phyloP scores from a whole-genome alignment of 2,888 invertebrate species.

The Caprella mutica region DNA sequence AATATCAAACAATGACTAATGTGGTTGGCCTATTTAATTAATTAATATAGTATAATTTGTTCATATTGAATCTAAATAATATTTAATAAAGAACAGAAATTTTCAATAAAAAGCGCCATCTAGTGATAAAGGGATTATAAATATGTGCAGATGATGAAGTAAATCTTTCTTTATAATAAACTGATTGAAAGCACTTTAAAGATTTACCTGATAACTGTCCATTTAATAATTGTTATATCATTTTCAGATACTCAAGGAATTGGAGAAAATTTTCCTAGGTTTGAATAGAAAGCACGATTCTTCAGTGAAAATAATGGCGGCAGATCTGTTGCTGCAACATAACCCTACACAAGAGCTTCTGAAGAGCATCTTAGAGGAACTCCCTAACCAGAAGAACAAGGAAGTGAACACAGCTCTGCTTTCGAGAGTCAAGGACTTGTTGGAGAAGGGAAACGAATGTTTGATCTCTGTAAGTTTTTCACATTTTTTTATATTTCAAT shows the following conservation, averaged over 20 bases:
- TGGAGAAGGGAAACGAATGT: slow-evolving; percentile 23
- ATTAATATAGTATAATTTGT: no score
- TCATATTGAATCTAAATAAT: no score
- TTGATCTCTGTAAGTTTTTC: no score
- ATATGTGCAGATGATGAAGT: no score
- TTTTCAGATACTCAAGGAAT: slow-evolving; percentile 15
- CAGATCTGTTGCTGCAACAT: slow-evolving; percentile 56
- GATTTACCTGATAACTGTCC: neutral
- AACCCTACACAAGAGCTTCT: slow-evolving; percentile 49
- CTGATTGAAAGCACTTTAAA: neutral
- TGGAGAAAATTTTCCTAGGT: slow-evolving; percentile 41
- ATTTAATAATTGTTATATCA: neutral
- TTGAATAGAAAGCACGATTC: slow-evolving; percentile 50
- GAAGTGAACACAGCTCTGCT: slow-evolving; percentile 26
- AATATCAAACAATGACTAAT: no score
- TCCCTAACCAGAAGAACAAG: slow-evolving; percentile 37
- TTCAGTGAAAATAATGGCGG: slow-evolving; percentile 56
- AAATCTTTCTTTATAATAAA: neutral
- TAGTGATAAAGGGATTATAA: no score
- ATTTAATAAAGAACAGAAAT: no score
- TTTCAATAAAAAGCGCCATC: no score
- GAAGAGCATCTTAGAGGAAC: slow-evolving; percentile 54
- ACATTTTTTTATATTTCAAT: neutral
- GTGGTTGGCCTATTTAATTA: no score
- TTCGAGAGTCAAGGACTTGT: slow-evolving; percentile 28